Percentiles rank a stretch among this genome's conserved stretches.
phyloP scores from a whole-genome alignment of 2,113 vertebrate species.

The Nothoprocta pentlandii region DNA sequence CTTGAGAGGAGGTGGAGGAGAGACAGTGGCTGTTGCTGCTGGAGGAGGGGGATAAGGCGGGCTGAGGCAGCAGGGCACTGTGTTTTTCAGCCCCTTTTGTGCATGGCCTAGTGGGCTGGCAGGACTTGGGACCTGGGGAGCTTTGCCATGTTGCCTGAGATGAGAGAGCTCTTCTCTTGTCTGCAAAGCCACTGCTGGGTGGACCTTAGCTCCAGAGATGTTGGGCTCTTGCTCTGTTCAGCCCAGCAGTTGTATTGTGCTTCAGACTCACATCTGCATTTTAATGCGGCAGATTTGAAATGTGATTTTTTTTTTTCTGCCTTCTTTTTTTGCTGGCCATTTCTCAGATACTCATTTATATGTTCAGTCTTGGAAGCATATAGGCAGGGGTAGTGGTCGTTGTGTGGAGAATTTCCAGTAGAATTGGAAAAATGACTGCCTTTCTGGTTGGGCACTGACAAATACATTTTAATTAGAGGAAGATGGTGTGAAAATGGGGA shows the following conservation, averaged over 20 bases:
- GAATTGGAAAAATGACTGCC: neutral
- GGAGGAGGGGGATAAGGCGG: too few species aligned
- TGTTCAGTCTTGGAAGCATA: rapidly evolving
- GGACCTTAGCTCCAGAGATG: neutral
- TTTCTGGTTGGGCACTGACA: neutral
- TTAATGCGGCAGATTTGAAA: neutral
- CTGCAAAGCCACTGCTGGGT: neutral
- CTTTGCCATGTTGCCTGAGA: too few species aligned
- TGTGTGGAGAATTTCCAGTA: neutral
- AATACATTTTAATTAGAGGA: neutral
- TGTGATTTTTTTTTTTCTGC: neutral
- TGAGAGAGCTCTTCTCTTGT: neutral
- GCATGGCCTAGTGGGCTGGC: too few species aligned
- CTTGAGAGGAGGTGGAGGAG: too few species aligned
- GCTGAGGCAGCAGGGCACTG: too few species aligned
- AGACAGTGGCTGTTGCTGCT: too few species aligned
- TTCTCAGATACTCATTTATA: neutral
- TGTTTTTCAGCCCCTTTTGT: too few species aligned
- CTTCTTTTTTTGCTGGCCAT: neutral
- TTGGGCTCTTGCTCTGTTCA: neutral
- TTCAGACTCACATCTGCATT: neutral
- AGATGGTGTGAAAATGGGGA: neutral
- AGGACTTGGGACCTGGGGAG: too few species aligned
- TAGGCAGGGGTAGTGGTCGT: neutral
- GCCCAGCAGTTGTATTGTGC: neutral